phyloP scores from a whole-genome alignment of 2,797 vertebrate species.

The Cossypha niveicapilla region DNA sequence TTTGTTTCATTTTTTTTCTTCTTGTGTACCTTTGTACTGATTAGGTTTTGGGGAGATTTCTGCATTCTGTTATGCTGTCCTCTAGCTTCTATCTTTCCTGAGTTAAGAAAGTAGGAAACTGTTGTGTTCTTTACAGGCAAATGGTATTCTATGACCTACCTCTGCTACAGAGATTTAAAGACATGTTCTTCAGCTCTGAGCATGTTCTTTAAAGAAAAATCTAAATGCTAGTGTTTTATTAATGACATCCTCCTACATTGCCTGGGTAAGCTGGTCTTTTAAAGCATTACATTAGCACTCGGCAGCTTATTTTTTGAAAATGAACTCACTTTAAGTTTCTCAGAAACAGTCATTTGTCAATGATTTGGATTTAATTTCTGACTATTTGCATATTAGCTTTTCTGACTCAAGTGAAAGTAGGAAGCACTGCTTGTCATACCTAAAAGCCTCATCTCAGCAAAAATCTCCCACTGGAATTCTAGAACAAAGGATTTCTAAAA shows the following conservation, averaged over 20 bases:
- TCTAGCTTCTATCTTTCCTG: neutral
- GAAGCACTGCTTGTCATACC: neutral
- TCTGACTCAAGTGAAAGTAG: slow-evolving; percentile 13
- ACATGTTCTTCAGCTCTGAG: neutral
- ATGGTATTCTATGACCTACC: neutral
- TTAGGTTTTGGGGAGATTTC: neutral
- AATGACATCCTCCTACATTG: slow-evolving; percentile 36
- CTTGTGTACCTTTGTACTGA: neutral
- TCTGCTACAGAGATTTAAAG: neutral
- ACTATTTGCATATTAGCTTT: slow-evolving; percentile 19
- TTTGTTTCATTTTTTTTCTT: neutral
- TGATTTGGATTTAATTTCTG: slow-evolving; percentile 28
- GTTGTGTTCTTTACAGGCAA: neutral
- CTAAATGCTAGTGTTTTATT: slow-evolving; percentile 27
- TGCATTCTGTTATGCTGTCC: neutral
- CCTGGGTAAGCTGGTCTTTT: slow-evolving; percentile 21
- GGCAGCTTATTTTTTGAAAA: slow-evolving; percentile 1
- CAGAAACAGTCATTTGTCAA: slow-evolving; percentile 31
- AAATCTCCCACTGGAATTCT: neutral
- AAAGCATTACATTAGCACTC: neutral
- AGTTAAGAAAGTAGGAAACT: neutral
- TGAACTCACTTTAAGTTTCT: neutral
- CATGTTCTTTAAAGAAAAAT: neutral
- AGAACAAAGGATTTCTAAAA: slow-evolving; percentile 8
- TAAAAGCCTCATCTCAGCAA: neutral